These are phyloP conservation scores for Drosophila quadrilineata DNA, from an alignment of 1,140 invertebrate genomes.

Conservation along the genomic window DNA sequence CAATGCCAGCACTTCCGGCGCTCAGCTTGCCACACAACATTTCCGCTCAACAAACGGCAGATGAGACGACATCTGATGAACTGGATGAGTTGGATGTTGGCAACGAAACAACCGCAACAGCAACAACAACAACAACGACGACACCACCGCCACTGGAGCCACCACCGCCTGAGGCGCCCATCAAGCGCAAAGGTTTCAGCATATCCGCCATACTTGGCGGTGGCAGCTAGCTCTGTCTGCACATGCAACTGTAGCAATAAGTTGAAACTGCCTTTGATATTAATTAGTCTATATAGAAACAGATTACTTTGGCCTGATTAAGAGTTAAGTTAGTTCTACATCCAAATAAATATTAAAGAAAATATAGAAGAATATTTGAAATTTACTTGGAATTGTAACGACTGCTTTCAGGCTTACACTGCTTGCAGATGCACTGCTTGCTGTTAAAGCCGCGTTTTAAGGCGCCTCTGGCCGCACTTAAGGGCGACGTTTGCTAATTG, in stretches of 20 bases:
- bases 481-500: conserved; percentile 20
- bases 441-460: not conserved
- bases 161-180: conserved; percentile 14
- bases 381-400: not conserved
- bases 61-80: conserved; percentile 54
- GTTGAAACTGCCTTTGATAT: conserved; percentile 14
- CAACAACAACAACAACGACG: conserved; percentile 20
- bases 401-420: not conserved
- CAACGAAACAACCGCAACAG: conserved; percentile 40
- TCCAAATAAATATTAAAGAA: no score
- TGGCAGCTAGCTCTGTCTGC: conserved; percentile 55
- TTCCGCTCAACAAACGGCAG: conserved; percentile 43
- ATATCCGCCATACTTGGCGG: conserved; percentile 76
- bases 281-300: conserved; percentile 19
- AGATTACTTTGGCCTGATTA: conserved; percentile 54
- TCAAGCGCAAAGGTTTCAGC: conserved; percentile 68
- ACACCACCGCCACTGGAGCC: conserved; percentile 19
- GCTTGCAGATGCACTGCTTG: conserved; percentile 4
- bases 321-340: conserved; percentile 26
- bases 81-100: conserved; percentile 63
- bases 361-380: not conserved
- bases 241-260: not conserved
- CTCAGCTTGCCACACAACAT: conserved; percentile 44
- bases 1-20: conserved; percentile 54
- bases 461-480: conserved; percentile 1